Percentiles rank a stretch among this genome's conserved stretches.
Conservation (phyloP, 1,140 invertebrate species). For the Yoshiicerus persimilis region DNA sequence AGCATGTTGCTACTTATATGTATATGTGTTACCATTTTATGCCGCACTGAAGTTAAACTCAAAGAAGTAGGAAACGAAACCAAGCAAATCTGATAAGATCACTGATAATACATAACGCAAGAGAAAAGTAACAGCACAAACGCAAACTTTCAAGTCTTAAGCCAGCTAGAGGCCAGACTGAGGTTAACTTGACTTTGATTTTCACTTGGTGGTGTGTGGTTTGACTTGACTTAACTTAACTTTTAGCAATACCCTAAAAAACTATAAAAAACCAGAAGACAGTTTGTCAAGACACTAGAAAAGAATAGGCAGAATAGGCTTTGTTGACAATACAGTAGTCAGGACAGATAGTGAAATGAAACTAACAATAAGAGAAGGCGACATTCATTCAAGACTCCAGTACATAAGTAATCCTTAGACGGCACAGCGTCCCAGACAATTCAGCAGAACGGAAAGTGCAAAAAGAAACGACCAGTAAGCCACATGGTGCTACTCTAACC, state of each 20-base stretch:
- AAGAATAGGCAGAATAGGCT: not conserved
- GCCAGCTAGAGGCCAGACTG: not conserved
- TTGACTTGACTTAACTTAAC: not conserved
- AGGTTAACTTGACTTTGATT: not conserved
- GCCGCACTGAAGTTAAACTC: not conserved
- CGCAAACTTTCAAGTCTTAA: not conserved
- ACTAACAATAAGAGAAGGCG: not conserved
- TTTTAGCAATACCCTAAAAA: not conserved
- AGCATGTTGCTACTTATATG: not conserved
- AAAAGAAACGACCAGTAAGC: not conserved
- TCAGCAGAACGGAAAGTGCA: constrained; percentile 2
- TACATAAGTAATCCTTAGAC: not conserved
- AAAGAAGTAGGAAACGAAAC: not conserved
- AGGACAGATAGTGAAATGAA: not conserved
- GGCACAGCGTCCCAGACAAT: not conserved
- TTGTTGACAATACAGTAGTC: not conserved
- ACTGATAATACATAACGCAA: not conserved
- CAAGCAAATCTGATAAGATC: constrained; percentile 9
- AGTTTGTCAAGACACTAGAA: not conserved
- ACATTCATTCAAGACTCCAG: not conserved
- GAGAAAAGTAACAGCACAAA: not conserved
- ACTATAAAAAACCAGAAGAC: not conserved
- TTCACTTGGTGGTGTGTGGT: not conserved
- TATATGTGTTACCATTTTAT: not conserved
- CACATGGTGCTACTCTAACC: not conserved